Evolutionary conservation across 2,797 vertebrate genomes (phyloP), one percentile per base, ranked within the genome.

Genomic region (Geotrypetes seraphini): DNA sequence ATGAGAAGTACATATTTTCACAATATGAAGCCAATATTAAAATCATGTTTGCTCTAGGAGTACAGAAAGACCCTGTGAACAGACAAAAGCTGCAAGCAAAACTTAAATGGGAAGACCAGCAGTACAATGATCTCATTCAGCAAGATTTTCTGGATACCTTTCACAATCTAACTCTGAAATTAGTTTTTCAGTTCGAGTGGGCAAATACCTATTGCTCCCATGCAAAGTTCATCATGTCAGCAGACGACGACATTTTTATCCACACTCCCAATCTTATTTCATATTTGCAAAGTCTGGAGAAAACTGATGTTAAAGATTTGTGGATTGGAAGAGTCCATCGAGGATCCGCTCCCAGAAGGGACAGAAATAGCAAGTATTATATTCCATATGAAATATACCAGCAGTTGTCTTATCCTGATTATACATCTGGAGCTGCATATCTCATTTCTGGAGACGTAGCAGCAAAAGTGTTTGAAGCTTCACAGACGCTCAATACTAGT

Each of bases 311-410:
- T 30, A 79, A 54, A 10, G 79, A 88, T 55, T 43, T 96, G 34
- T 97, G 93, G 94, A 78, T 91, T 30, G 93, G 93, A 9, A 87
- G 86, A 2, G 91, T 97, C 8, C 86, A 97, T 61, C 78, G 77
- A 0, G 91, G 90, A 5, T 56, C 89, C 5, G 90, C 91, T 54
- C 94, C 93, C 2, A 0, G 87, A 26, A 83, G 92, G 41, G 69
- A 77, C 7, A 90, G 79, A 58, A 49, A 38, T 31, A 97, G 86
- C 72, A 97, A 97, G 49, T 97, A 97, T 61, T 85, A 88, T 1
- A 83, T 97, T 22, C 61, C 93, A 0, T 67, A 85, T 14, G 73
- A 88, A 36, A 85, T 94, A 77, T 97, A 97, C 70, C 91, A 71
- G 7, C 95, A 90, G 92, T 60, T 77, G 0, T 71, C 88, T 24